These are phyloP conservation scores for Thaumatotibia leucotreta DNA, from an alignment of 1,140 invertebrate species.

Conservation along the genomic window DNA sequence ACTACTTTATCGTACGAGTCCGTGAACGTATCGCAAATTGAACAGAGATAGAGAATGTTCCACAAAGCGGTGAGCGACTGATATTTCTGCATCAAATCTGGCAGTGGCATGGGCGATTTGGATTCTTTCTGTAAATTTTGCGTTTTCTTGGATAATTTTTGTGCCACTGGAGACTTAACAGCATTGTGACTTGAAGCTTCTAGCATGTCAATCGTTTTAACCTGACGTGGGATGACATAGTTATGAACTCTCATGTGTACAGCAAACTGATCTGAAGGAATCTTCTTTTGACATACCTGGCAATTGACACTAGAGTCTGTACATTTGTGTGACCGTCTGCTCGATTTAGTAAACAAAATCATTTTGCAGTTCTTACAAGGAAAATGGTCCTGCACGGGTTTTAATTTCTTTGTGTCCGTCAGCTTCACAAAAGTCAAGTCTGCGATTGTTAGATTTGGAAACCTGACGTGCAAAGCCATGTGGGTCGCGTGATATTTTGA, in stretches of 20 bases:
- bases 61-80: conserved; percentile 15
- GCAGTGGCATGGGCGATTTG: conserved; percentile 7
- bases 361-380: not conserved
- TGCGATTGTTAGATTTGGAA: not conserved
- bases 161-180: not conserved
- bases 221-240: not conserved
- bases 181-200: not conserved
- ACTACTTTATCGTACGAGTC: conserved; percentile 25
- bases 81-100: conserved; percentile 24
- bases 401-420: not conserved
- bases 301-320: not conserved
- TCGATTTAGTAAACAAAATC: not conserved
- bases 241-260: not conserved
- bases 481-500: not conserved
- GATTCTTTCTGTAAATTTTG: not conserved
- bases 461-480: not conserved
- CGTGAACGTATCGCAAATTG: conserved; percentile 15
- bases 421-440: not conserved
- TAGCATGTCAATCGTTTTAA: not conserved
- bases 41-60: conserved; percentile 27
- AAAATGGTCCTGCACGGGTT: not conserved
- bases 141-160: not conserved
- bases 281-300: not conserved
- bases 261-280: not conserved
- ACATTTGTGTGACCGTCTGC: not conserved